Base-by-base conservation (phyloP, 2,888 invertebrate genomes). In the Pardosa pseudoannulata region DNA sequence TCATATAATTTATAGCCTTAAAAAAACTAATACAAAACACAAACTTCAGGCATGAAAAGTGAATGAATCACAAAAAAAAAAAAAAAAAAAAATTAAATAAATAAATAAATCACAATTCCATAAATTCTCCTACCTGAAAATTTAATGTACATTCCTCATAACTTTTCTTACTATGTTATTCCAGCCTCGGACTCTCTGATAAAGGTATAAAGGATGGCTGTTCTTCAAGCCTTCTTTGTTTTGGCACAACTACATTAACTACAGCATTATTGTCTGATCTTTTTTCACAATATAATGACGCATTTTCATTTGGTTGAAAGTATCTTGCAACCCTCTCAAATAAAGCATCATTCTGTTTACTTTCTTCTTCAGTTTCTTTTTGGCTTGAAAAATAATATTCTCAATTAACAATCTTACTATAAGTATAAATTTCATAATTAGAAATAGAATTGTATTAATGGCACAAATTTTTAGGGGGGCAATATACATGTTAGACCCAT, bases 191-290 rank as follows among this genome's bases (percentile, higher is more conserved):
- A 23, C 19, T 56, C 0, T 3, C 23, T 2, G 19, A 65, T 16
- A 83, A 46, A 6, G 82, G 65, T 65, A 83, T 83, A 16, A 76
- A 83, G 31, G 82, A 76, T n/a, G 82, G 82, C 13, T 83, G 82
- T 16, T 83, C 72, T 9, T 76, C 76, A n/a, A 83, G 50, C 19
- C 9, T 46, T 39, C 31, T 62, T 16, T 13, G 36, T 28, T 64
- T 64, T 9, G 71, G 82, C 11, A 83, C 67, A 65, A 72, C 31
- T 19, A 65, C 6, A 29, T 27, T 70, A 13, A 1, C 70, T 11
- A 3, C 11, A 36, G 16, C 62, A 16, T 67, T 41, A 13, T 13
- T 46, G 19, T 23, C 27, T 16, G n/a, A 6, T 13, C 6, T 39
- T 65, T 46, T 28, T 62, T 31, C 6, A 62, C 1, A 1, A n/a